These are phyloP conservation scores for Otus sunia DNA, from an alignment of 2,113 vertebrate genomes.

Conservation along the genomic window DNA sequence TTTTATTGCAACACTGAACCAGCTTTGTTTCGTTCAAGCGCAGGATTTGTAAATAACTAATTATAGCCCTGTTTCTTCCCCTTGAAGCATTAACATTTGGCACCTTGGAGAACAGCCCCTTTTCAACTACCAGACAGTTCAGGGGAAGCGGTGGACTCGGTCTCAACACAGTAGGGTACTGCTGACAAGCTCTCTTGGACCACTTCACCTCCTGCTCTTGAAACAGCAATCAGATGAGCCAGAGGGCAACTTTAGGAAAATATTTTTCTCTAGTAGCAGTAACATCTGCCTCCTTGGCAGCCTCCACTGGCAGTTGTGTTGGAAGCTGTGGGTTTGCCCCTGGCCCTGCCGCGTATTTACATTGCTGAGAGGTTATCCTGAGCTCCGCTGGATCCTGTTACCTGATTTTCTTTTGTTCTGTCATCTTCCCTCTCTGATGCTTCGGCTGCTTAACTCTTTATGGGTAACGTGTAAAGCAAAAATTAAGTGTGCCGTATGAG, in stretches of 20 bases:
- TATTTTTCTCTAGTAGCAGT: constrained; percentile 44
- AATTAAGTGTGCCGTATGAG: not conserved
- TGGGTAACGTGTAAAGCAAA: not conserved
- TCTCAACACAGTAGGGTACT: constrained; percentile 4
- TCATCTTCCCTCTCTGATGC: not conserved
- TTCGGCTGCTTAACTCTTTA: constrained; percentile 23
- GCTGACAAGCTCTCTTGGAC: constrained; percentile 3
- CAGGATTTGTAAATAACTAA: constrained; percentile 16
- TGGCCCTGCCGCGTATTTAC: constrained; percentile 37
- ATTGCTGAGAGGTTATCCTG: constrained; percentile 51
- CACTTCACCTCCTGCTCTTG: constrained; percentile 13
- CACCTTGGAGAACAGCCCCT: not conserved
- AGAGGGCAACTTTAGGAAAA: constrained; percentile 39
- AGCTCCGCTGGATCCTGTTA: constrained; percentile 14
- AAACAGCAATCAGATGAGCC: not conserved
- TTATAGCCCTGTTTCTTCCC: not conserved
- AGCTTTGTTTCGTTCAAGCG: not conserved
- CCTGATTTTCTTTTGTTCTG: constrained; percentile 49
- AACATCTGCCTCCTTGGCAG: constrained; percentile 68
- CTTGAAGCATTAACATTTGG: not conserved
- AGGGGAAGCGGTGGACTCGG: not conserved
- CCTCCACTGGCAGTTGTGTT: constrained; percentile 12
- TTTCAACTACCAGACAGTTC: not conserved
- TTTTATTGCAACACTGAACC: not conserved
- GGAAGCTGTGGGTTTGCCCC: constrained; percentile 41